Conservation (phyloP, 2,797 vertebrate genomes). For the Natrix natrix region DNA sequence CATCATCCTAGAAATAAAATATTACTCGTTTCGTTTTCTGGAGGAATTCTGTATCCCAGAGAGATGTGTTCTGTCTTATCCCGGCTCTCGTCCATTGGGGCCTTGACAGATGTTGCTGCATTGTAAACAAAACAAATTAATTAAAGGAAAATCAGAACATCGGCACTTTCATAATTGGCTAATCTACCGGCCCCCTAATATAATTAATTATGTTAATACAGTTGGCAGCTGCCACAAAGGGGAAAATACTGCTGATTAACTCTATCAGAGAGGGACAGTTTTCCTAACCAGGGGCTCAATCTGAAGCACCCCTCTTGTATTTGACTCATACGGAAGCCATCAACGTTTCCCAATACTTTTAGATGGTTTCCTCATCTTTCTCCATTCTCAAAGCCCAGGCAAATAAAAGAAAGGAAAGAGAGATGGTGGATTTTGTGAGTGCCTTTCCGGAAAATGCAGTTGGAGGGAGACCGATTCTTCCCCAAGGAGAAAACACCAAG, state of each 20-base stretch:
- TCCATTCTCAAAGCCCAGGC: background rate
- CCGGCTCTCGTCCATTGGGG: conserved; percentile 3
- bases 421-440: background rate
- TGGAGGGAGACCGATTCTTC: background rate
- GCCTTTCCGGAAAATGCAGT: background rate
- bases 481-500: background rate
- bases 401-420: background rate
- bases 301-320: background rate
- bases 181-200: conserved; percentile 33
- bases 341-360: background rate
- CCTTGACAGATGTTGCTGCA: conserved; percentile 20
- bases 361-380: background rate
- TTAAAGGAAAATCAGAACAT: conserved; percentile 57
- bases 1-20: background rate
- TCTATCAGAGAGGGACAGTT: fast-evolving
- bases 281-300: background rate
- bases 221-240: background rate
- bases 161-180: conserved; percentile 52
- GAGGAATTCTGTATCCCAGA: background rate
- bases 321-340: background rate
- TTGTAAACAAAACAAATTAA: conserved; percentile 57
- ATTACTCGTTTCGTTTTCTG: background rate
- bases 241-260: background rate
- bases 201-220: conserved; percentile 54
- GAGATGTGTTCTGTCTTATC: background rate